Base-by-base conservation (phyloP, 2,797 vertebrate species). In the Poeciliopsis gracilis region DNA sequence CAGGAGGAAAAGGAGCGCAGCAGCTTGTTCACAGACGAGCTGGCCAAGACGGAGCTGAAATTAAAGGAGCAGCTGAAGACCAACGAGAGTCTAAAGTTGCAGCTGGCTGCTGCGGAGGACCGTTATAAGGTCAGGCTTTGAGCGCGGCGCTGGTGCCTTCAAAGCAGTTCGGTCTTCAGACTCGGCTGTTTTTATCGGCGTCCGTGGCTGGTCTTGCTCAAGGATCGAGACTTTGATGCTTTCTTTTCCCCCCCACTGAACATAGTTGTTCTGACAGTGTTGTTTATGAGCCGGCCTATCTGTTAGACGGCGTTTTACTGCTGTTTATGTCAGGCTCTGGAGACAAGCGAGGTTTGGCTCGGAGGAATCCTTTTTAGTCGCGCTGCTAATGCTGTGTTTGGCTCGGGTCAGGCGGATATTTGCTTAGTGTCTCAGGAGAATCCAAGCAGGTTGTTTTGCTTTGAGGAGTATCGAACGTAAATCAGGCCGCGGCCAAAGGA, bases 1-100 rank as follows among this genome's bases (percentile, higher is more conserved):
- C 82, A 99, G 98, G 98, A 98, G 75, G 98, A 99, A 93, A 98
- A 97, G 92, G 96, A 97, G 81, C 97, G 97, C 72, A 98, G 97
- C 91, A 95, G 89, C 89, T 95, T 96, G 94, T 97, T 98, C 87
- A 97, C 97, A 57, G 97, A 98, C 85, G 97, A 99, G 89, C 94
- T 99, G 86, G 96, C 97, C 76, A 98, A 97, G 94, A 94, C 97
- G 96, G 97, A 98, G 90, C 90, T 97, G 94, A 99, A 98, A 89
- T 97, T 97, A 93, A 99, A 97, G 87, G 97, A 99, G 87, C 98
- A 98, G 89, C 82, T 97, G 86, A 98, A 99, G 96, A 95, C 95
- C 88, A 97, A 97, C 30, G 97, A 97, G 71, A 88, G 88, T 85
- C 88, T 98, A 84, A 98, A 97, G 91, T 91, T 97, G 86, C 97